Evolutionary conservation across 1,140 invertebrate species (phyloP), one percentile per base, ranked within the genome.

Genomic region (Trichomalopsis sarcophagae): DNA sequence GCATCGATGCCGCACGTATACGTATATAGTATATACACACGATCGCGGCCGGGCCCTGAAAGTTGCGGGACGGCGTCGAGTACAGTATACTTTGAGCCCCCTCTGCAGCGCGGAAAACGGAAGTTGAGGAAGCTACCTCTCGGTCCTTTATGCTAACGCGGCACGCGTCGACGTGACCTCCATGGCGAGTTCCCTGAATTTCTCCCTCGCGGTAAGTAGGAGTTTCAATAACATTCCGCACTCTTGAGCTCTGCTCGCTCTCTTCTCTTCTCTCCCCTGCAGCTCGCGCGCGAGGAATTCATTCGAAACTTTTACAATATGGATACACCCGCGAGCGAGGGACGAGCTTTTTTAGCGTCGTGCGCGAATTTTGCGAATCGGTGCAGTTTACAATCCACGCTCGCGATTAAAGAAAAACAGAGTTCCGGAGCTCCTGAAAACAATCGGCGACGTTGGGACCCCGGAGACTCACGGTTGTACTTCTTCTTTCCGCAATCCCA

Each of bases 221-320:
- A 85, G 79, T 86, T 86, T 86, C 40, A 79, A 86, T 82, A 82
- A 86, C 74, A 82, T 82, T 86, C 84, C 84, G 17, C 10, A 44
- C 74, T 77, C 62, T 77, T 66, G 21, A 4, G 21, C 17, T n/a
- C 6, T 17, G 30, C 0, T 2, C 11, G 27, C 47, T 40, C 5
- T n/a, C 50, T 68, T 10, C 23, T 11, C 75, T 2, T 2, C 75
- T 44, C n/a, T 6, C 44, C 5, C 75, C 44, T 27, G 4, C 17
- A 0, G 6, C 17, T 36, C 6, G 21, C 44, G 30, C 23, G n/a
- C n/a, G 33, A 27, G 27, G 47, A 85, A 85, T 85, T 74, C 40
- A 69, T 76, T 81, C 1, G 14, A 75, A 85, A 85, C 79, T 85
- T 85, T 81, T 85, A 85, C 73, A 76, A 85, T 85, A 76, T 77